Evolutionary conservation across 2,888 invertebrate genomes (phyloP).

Genomic region (Eucriotettix oculatus): DNA sequence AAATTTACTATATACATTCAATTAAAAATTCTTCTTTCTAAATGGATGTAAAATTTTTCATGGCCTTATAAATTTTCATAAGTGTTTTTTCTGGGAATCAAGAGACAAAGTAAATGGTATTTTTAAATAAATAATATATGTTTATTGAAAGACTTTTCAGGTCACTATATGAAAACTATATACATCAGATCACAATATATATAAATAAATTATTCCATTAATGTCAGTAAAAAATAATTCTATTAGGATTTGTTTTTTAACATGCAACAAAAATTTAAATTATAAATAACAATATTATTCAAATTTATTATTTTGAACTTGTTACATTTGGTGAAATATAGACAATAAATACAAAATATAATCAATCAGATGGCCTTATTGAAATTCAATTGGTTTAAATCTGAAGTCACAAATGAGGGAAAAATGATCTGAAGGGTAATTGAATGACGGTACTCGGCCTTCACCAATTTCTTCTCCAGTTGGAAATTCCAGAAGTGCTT

Average conservation of each 20-base stretch:
- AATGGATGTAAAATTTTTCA: too few relatives aligned
- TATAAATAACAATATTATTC: too few relatives aligned
- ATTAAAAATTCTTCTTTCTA: too few relatives aligned
- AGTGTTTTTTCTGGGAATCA: neutral
- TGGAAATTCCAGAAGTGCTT: constrained; percentile 40
- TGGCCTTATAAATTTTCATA: too few relatives aligned
- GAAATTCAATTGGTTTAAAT: constrained; percentile 8
- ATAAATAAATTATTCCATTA: neutral
- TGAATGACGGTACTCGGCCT: constrained; percentile 44
- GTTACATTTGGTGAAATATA: neutral
- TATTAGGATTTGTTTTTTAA: neutral
- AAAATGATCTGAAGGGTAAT: constrained; percentile 63
- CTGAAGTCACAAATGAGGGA: constrained; percentile 49
- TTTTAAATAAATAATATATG: neutral
- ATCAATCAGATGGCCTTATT: neutral
- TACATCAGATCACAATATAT: neutral
- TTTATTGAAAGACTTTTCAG: neutral
- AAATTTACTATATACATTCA: too few relatives aligned
- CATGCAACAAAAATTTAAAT: too few relatives aligned
- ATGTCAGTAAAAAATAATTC: neutral
- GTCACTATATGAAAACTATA: neutral
- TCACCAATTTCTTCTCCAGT: constrained; percentile 46
- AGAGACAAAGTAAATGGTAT: neutral
- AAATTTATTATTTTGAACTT: too few relatives aligned
- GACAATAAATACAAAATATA: neutral